These are phyloP conservation scores for Tenrec ecaudatus DNA, from an alignment of 2,113 vertebrate genomes.

Conservation along the genomic window DNA sequence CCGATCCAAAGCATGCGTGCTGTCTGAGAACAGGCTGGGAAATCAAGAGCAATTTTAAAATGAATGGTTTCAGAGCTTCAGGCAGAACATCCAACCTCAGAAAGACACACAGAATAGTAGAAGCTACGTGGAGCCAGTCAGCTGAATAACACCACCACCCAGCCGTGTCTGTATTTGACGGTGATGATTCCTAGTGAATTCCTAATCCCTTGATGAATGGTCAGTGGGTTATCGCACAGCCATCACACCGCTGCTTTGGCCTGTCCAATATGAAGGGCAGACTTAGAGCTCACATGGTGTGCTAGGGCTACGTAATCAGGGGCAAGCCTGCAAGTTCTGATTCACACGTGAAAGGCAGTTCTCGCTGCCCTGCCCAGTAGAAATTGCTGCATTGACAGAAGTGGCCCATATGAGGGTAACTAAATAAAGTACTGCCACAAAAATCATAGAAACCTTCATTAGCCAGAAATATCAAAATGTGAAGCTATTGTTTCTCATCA, in stretches of 20 bases:
- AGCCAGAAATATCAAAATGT: too few relatives aligned
- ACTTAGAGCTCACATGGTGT: neutral
- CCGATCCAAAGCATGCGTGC: neutral
- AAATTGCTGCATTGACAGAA: neutral
- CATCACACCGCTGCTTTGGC: neutral
- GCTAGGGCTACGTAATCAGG: neutral
- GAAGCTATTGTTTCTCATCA: too few relatives aligned
- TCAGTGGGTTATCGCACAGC: neutral
- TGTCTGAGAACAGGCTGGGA: neutral
- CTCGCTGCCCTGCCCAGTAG: neutral
- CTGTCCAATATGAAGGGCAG: neutral
- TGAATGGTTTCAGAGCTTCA: conserved; percentile 35
- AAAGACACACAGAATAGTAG: neutral
- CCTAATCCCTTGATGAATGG: neutral
- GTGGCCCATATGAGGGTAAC: neutral
- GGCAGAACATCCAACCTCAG: conserved; percentile 2
- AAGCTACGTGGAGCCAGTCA: neutral
- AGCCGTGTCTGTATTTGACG: neutral
- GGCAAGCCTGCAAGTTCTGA: neutral
- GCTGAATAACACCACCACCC: neutral
- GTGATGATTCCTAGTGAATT: neutral
- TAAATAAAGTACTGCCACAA: too few relatives aligned
- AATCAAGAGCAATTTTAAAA: conserved; percentile 28
- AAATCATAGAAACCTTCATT: too few relatives aligned
- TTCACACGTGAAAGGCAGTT: neutral